Base-by-base conservation (phyloP, 2,888 invertebrate species). In the Latheticus oryzae region DNA sequence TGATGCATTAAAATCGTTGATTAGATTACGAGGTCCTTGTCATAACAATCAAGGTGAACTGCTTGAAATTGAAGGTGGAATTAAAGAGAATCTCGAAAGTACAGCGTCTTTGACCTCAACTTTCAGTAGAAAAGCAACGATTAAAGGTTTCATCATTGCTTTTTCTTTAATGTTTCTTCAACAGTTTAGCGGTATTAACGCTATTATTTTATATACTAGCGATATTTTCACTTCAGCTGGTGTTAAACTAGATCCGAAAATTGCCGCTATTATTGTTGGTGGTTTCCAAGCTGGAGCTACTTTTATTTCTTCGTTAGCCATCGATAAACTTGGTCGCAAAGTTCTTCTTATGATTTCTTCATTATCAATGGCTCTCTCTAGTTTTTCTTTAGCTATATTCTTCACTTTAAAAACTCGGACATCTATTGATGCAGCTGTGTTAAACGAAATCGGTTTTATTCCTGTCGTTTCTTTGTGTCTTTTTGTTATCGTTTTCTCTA, bases 101-200 rank as follows among this genome's bases (percentile, higher is more conserved):
- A 51, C 66, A 7, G 43, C 66, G 21, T 71, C 73, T 1, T 32
- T 70, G n/a, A 50, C 47, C 3, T 40, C 62, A 42, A 67, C 65
- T 1, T 63, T 73, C 17, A 55, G 52, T 11, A 63, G 64, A 35
- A 61, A 53, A 26, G 51, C 67, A 9, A 62, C 66, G 9, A 9
- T 60, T 5, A 88, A 85, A 72, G 90, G 88, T 0, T 77, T 91
- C 1, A 54, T 87, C 7, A 89, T 93, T 55, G 87, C 87, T 62
- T 86, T 89, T 72, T 86, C 88, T 1, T 82, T 95, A 3, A 95
- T 95, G 94, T 80, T 93, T 68, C 91, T 95, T 79, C 96, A 96
- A 74, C 95, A 95, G 75, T 80, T 94, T 51, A 87, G 89, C 58
- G 93, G 93, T 24, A 87, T 92, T 42, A 93, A 93, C 69, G 90